These are phyloP conservation scores for Nymphalis io DNA, from an alignment of 1,140 invertebrate species.

Conservation along the genomic window DNA sequence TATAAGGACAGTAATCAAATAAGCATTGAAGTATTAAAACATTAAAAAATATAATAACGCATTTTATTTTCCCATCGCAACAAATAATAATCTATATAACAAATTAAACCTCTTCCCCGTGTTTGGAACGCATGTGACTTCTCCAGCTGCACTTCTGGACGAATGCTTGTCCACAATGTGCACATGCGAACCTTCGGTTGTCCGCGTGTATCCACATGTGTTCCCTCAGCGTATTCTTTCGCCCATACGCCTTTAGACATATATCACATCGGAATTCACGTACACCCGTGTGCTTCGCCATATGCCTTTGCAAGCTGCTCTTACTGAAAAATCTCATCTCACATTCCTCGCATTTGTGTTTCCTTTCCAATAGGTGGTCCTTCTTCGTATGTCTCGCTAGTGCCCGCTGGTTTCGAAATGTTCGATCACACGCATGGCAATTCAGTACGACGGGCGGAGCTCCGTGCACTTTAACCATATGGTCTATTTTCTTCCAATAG, in stretches of 20 bases:
- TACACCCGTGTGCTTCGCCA: slow-evolving; percentile 87
- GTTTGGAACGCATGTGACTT: slow-evolving; percentile 64
- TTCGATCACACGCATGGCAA: slow-evolving; percentile 58
- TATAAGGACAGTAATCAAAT: no score
- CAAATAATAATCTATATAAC: not conserved
- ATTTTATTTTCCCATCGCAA: not conserved
- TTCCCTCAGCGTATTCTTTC: slow-evolving; percentile 89
- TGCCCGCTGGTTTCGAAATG: slow-evolving; percentile 49
- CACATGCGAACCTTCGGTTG: slow-evolving; percentile 54
- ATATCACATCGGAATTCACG: slow-evolving; percentile 88
- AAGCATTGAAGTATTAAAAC: no score
- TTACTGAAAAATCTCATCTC: slow-evolving; percentile 87
- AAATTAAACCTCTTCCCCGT: slow-evolving; percentile 43
- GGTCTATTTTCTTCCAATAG: slow-evolving; percentile 58
- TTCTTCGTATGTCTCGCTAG: slow-evolving; percentile 56
- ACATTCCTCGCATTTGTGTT: slow-evolving; percentile 78
- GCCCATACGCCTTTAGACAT: slow-evolving; percentile 88
- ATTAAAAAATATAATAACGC: not conserved
- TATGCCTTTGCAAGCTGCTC: slow-evolving; percentile 86
- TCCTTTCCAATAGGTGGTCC: slow-evolving; percentile 57
- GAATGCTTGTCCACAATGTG: slow-evolving; percentile 55
- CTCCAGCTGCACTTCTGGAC: slow-evolving; percentile 70
- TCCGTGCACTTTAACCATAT: slow-evolving; percentile 58
- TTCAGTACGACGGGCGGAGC: slow-evolving; percentile 51
- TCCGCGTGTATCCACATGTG: slow-evolving; percentile 78